Percentiles rank a stretch among this genome's conserved stretches.
Evolutionary conservation across 2,113 vertebrate genomes (phyloP).

Genomic region (Hystrix brachyura): DNA sequence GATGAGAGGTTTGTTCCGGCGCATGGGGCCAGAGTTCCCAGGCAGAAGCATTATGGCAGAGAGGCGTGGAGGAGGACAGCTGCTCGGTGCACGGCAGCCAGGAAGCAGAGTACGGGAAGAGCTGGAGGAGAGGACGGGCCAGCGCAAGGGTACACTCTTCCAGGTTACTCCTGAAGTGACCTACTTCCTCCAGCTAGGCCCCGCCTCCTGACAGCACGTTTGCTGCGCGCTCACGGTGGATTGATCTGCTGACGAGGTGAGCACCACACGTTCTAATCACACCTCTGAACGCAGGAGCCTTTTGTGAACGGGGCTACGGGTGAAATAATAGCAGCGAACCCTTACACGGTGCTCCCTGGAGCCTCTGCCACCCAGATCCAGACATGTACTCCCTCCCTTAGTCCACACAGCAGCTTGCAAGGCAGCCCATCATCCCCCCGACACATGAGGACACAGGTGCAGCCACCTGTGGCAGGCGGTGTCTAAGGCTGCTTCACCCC

Average conservation of each 20-base stretch:
- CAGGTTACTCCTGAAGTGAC: neutral
- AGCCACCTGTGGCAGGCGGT: neutral
- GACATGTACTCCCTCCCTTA: fast-evolving
- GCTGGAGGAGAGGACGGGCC: neutral
- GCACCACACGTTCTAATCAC: neutral
- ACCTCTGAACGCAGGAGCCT: neutral
- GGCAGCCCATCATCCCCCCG: neutral
- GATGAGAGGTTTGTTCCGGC: neutral
- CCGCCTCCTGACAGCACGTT: neutral
- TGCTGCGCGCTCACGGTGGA: neutral
- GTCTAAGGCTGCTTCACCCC: neutral
- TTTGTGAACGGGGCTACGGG: neutral
- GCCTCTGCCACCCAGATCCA: neutral
- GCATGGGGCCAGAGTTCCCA: neutral
- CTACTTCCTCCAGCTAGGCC: neutral
- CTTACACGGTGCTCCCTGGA: neutral
- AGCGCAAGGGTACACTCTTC: neutral
- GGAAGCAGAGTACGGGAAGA: neutral
- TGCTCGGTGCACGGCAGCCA: neutral
- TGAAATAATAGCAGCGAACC: too few species aligned
- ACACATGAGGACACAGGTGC: neutral
- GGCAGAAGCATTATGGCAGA: too few species aligned
- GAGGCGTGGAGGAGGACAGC: neutral
- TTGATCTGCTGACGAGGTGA: neutral
- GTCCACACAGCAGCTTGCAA: neutral